Conservation (phyloP, 53 echinoderm and acorn worm genomes). For the Glandiceps talaboti region DNA sequence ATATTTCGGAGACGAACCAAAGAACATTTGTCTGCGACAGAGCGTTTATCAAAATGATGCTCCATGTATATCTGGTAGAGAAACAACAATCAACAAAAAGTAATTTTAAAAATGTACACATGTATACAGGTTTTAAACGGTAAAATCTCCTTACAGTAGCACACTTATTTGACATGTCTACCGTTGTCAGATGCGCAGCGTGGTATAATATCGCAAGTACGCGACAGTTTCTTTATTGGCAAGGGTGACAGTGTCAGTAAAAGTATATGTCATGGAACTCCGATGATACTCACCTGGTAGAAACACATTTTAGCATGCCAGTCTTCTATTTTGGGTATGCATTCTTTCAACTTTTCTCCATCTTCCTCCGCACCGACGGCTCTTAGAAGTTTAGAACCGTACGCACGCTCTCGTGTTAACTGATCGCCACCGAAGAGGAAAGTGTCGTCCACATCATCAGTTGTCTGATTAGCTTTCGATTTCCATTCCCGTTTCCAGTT, state of each 20-base stretch:
- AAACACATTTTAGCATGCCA: neutral
- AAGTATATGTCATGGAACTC: too few relatives aligned
- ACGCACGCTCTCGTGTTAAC: neutral
- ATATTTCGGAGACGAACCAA: neutral
- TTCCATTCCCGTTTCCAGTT: neutral
- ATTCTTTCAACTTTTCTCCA: neutral
- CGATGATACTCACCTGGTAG: neutral
- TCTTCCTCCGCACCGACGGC: neutral
- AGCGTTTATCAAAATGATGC: neutral
- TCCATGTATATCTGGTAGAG: neutral
- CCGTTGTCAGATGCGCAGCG: too few relatives aligned
- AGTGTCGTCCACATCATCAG: neutral
- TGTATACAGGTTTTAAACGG: too few relatives aligned
- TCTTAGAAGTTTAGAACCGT: neutral
- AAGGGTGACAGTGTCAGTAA: too few relatives aligned
- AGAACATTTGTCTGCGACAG: neutral
- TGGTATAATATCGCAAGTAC: too few relatives aligned
- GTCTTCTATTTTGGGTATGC: neutral
- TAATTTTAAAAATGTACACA: too few relatives aligned
- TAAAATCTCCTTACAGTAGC: too few relatives aligned
- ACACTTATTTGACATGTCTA: too few relatives aligned
- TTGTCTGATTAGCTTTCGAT: neutral
- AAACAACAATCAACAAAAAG: too few relatives aligned
- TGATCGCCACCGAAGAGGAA: neutral
- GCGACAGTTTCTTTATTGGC: too few relatives aligned